These are phyloP conservation scores for Empidonax traillii DNA, from an alignment of 2,113 vertebrate genomes.

Conservation along the genomic window DNA sequence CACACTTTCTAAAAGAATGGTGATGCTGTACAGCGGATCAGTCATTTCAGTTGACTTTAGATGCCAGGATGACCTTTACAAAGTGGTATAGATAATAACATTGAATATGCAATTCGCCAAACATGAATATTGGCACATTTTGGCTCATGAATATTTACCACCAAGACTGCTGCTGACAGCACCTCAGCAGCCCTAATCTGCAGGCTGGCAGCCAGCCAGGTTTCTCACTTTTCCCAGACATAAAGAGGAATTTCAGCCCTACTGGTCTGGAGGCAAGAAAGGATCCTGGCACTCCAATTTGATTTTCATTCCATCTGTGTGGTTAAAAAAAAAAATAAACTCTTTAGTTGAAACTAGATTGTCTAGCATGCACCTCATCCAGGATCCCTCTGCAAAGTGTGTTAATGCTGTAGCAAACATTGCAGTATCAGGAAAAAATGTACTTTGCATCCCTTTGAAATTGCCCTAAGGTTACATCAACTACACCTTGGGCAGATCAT, in stretches of 20 bases:
- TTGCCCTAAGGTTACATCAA: neutral
- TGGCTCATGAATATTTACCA: constrained; percentile 62
- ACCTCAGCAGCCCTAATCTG: constrained; percentile 17
- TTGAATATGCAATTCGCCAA: constrained; percentile 35
- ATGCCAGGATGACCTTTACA: constrained; percentile 29
- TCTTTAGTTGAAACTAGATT: neutral
- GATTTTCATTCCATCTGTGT: neutral
- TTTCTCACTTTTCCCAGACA: constrained; percentile 17
- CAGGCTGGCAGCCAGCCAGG: constrained; percentile 32
- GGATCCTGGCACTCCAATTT: neutral
- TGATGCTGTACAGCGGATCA: constrained; percentile 9
- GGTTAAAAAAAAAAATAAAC: neutral
- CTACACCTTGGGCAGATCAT: neutral
- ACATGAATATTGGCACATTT: constrained; percentile 45
- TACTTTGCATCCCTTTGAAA: neutral
- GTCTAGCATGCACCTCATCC: neutral
- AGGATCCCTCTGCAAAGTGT: neutral
- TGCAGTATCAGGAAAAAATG: neutral
- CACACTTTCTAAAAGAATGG: neutral
- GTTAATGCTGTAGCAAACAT: neutral
- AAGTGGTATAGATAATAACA: constrained; percentile 32
- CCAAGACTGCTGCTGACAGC: constrained; percentile 45
- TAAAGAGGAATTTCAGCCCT: neutral
- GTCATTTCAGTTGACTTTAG: constrained; percentile 31
- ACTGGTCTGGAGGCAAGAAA: neutral